These are phyloP conservation scores for Zaprionus ghesquierei DNA, from an alignment of 1,140 invertebrate genomes.

Conservation along the genomic window DNA sequence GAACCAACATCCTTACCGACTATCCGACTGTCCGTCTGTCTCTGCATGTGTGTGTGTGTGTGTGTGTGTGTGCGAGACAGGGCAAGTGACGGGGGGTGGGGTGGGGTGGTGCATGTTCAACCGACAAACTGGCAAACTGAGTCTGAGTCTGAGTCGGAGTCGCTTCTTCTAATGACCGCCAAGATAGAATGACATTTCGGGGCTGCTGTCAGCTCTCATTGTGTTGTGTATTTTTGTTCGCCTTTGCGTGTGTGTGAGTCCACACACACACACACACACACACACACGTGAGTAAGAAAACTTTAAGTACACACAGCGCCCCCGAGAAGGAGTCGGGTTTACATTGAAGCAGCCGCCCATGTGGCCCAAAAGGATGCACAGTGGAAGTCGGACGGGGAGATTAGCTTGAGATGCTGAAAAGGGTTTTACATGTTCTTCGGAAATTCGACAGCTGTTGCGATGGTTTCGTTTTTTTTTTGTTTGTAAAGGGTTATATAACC, in stretches of 20 bases:
- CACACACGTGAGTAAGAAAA: conserved; percentile 57
- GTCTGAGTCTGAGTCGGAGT: conserved; percentile 38
- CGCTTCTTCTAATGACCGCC: conserved; percentile 78
- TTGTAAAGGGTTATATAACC: background rate
- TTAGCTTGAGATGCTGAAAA: background rate
- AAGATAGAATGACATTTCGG: conserved; percentile 79
- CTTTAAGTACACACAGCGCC: conserved; percentile 72
- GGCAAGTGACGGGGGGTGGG: background rate
- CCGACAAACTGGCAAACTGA: conserved; percentile 41
- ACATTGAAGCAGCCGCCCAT: conserved; percentile 27
- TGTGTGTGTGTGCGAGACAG: background rate
- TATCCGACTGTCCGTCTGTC: background rate
- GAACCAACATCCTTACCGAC: conserved; percentile 48
- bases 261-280: conserved; percentile 5
- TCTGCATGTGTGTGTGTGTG: background rate
- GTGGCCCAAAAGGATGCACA: conserved; percentile 22
- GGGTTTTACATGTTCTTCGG: background rate
- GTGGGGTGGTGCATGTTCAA: background rate
- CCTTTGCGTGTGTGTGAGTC: conserved; percentile 30
- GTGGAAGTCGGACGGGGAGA: background rate
- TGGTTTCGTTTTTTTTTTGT: too few relatives aligned
- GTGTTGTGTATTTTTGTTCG: conserved; percentile 58
- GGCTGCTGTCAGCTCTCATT: conserved; percentile 76
- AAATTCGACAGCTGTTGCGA: background rate
- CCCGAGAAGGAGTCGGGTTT: conserved; percentile 52